Percentiles rank a stretch among this genome's conserved stretches.
phyloP scores from a whole-genome alignment of 30 jellyfish, hydroid and myxozoan genomes.

The Aurelia aurita region DNA sequence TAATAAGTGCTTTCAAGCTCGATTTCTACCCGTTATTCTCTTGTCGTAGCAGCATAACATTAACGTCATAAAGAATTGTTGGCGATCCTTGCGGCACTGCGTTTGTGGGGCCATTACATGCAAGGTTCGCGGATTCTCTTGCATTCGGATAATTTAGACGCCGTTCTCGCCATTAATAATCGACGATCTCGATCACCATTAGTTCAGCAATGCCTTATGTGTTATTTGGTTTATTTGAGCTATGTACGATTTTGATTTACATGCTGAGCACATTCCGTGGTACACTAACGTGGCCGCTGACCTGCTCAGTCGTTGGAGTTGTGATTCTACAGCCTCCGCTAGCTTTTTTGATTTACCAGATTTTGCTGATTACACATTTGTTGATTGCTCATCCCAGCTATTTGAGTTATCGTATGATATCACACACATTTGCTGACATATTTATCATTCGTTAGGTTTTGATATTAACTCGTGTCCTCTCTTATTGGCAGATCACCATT shows the following conservation, averaged over 20 bases:
- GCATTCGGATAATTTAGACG: background rate
- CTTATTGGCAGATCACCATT: background rate
- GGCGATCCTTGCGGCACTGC: background rate
- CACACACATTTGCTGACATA: background rate
- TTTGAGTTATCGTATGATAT: too few species aligned
- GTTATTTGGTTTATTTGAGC: background rate
- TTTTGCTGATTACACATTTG: too few species aligned
- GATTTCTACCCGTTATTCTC: background rate
- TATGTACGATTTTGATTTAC: background rate
- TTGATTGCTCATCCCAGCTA: too few species aligned
- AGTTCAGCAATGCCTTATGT: background rate
- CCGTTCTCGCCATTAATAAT: background rate
- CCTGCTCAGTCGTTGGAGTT: too few species aligned
- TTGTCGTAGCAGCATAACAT: background rate
- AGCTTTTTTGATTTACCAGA: too few species aligned
- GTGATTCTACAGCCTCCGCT: too few species aligned
- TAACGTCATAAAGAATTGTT: background rate
- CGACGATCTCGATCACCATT: background rate
- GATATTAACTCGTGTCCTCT: too few species aligned
- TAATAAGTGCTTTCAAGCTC: background rate
- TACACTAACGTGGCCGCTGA: too few species aligned
- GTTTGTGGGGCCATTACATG: conserved; percentile 2
- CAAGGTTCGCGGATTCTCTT: background rate
- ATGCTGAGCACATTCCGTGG: too few species aligned
- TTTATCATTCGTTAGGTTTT: too few species aligned